Conservation (phyloP, 2,113 vertebrate species). For the Noctilio leporinus region DNA sequence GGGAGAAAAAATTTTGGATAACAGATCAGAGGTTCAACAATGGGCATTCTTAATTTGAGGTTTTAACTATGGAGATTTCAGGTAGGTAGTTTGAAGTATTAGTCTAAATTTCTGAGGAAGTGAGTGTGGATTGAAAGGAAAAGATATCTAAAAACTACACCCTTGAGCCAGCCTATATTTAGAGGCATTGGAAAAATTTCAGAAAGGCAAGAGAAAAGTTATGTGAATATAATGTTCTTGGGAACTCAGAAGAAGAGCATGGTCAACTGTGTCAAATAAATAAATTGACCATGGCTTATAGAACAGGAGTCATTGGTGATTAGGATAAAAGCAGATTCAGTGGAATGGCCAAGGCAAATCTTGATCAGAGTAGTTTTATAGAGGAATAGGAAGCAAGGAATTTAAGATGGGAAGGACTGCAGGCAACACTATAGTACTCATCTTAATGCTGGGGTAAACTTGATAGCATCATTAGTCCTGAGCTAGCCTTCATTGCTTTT, state of each 20-base stretch:
- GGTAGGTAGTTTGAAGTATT: background rate
- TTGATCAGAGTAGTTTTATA: background rate
- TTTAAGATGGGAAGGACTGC: background rate
- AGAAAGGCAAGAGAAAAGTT: background rate
- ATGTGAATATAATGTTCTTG: background rate
- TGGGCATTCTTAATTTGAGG: background rate
- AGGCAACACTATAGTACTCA: accelerated
- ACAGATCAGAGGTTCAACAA: background rate
- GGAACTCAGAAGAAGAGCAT: background rate
- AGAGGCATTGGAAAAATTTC: background rate
- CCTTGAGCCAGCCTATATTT: background rate
- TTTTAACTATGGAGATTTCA: background rate
- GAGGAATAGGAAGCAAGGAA: background rate
- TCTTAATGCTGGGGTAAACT: background rate
- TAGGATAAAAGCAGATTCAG: background rate
- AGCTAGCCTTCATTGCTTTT: background rate
- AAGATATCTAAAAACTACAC: background rate
- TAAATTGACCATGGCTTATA: background rate
- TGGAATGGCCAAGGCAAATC: background rate
- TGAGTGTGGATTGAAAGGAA: background rate
- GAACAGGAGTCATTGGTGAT: background rate
- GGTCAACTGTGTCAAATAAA: background rate
- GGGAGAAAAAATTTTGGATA: background rate
- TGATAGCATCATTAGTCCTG: background rate
- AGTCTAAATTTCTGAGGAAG: background rate